Base-by-base conservation (phyloP, 1,140 invertebrate species). In the Callitettix versicolor region DNA sequence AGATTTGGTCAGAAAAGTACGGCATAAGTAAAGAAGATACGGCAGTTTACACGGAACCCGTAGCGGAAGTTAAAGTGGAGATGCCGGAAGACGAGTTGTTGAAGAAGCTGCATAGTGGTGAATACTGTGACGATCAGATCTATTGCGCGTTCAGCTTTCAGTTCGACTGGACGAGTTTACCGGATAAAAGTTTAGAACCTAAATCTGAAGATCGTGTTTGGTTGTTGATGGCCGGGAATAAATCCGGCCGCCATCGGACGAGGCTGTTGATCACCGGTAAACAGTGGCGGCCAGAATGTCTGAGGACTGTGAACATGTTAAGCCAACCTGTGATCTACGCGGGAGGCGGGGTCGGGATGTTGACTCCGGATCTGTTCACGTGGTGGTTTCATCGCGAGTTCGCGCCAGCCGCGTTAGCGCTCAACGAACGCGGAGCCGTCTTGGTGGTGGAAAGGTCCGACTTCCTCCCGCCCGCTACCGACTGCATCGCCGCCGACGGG, bases 331-430 rank as follows among this genome's bases (percentile, higher is more conserved):
- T 76, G 1, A 69, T 76, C 6, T 77, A 76, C 55, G 76, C 74
- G 0, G 73, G 74, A 1, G 76, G 75, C 3, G 74, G 75, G 9
- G 69, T 69, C 6, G 74, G 73, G 4, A 63, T 64, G 0, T 61
- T 74, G 0, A 76, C 74, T 0, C 64, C 70, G 0, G 73, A 76
- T 52, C 64, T 77, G 1, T 76, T 76, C 30, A 65, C 71, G 4
- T 76, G 75, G 75, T 77, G 75, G 74, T 76, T 77, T 41, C 72
- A 71, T 21, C 65, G 67, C 2, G 74, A 77, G 54, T 76, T 77
- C 55, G 72, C 69, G 0, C 70, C 73, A 0, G 72, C 73, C 0
- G 74, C 72, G 0, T 65, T 73, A 52, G 69, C 74, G 3, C 67
- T 77, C 60, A 73, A 76, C 53, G 68, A 70, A 1, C 60, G 68